Conservation (phyloP, 2,888 invertebrate species). For the Ecdyonurus torrentis region DNA sequence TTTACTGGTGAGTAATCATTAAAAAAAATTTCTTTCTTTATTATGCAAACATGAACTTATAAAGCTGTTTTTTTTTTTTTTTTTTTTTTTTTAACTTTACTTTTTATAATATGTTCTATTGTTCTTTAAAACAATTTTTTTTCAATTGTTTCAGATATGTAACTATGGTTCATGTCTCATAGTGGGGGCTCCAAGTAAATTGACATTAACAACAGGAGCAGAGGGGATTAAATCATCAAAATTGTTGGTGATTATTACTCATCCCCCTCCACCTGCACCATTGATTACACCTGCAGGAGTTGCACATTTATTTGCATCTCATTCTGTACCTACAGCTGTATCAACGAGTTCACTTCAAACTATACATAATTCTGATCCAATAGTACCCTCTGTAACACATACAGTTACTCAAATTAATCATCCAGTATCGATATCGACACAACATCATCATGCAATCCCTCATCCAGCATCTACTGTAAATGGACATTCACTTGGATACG, state of each 20-base stretch:
- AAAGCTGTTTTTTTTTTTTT: too few relatives aligned
- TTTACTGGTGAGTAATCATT: neutral
- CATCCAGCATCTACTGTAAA: neutral
- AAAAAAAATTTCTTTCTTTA: neutral
- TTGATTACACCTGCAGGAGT: neutral
- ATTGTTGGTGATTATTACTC: neutral
- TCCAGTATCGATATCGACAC: neutral
- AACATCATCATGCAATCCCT: neutral
- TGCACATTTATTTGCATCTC: neutral
- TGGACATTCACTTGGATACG: neutral
- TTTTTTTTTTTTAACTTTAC: too few relatives aligned
- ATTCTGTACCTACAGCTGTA: neutral
- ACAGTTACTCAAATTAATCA: neutral
- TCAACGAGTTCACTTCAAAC: neutral
- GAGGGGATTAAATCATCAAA: neutral
- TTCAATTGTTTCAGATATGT: neutral
- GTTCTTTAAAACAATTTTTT: too few relatives aligned
- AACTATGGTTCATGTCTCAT: neutral
- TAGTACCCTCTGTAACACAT: neutral
- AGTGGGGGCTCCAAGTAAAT: neutral
- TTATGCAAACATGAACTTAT: too few relatives aligned
- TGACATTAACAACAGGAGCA: neutral
- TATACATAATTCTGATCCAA: neutral
- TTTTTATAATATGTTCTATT: too few relatives aligned
- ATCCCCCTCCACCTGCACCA: neutral